These are phyloP conservation scores for Lordiphosa mommai DNA, from an alignment of 1,140 invertebrate species.

Conservation along the genomic window DNA sequence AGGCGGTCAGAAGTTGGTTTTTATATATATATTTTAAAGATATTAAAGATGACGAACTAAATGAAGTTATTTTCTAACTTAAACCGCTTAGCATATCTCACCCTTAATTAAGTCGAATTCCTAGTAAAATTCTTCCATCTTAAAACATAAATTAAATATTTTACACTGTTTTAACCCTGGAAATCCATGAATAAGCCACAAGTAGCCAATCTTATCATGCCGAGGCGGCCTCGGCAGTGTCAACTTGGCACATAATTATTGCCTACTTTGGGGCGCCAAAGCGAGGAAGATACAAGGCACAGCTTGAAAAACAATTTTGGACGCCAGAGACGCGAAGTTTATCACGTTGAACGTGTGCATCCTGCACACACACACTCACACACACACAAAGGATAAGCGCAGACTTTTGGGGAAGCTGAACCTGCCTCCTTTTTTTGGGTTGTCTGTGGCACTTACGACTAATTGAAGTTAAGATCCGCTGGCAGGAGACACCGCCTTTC, in stretches of 20 bases:
- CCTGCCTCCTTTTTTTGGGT: not conserved
- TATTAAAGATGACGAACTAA: too few species aligned
- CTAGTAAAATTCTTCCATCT: not conserved
- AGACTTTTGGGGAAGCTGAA: not conserved
- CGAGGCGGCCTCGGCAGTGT: constrained; percentile 19
- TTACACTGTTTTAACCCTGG: not conserved
- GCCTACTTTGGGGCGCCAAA: constrained; percentile 37
- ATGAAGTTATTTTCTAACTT: too few species aligned
- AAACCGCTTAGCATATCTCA: too few species aligned
- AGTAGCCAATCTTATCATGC: not conserved
- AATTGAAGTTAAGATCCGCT: constrained; percentile 60
- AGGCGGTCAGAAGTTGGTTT: too few species aligned
- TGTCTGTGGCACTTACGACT: constrained; percentile 64
- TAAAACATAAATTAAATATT: constrained; percentile 2
- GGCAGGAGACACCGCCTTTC: constrained; percentile 10
- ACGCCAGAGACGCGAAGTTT: constrained; percentile 29
- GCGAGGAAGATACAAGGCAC: constrained; percentile 19
- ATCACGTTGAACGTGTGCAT: constrained; percentile 15
- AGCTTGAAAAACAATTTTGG: constrained; percentile 51
- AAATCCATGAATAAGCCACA: constrained; percentile 1
- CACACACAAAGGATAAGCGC: constrained; percentile 1
- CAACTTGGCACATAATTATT: constrained; percentile 62
- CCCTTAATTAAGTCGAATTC: not conserved
- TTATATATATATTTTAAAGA: too few species aligned
- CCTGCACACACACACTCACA: constrained; percentile 3